phyloP scores from a whole-genome alignment of 1,140 invertebrate genomes.

The Plodia interpunctella region DNA sequence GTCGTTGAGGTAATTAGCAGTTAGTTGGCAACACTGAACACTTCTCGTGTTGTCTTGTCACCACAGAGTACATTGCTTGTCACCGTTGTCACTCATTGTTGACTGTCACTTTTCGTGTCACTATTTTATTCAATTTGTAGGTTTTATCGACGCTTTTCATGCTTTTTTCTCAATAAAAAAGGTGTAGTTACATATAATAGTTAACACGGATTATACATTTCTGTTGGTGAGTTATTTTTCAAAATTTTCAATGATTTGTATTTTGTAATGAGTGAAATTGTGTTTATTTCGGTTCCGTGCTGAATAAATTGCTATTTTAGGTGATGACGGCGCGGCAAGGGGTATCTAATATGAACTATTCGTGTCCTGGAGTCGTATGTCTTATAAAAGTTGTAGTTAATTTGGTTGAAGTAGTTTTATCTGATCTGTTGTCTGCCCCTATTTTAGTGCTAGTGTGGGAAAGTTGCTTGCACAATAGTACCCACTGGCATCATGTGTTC shows the following conservation, averaged over 20 bases:
- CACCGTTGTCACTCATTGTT: neutral
- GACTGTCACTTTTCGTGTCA: neutral
- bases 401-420: neutral
- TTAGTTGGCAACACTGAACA: no score
- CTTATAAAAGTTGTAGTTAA: neutral
- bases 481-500: neutral
- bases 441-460: neutral
- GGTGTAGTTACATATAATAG: neutral
- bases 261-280: constrained; percentile 9
- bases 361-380: neutral
- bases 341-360: constrained; percentile 12
- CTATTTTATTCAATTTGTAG: neutral
- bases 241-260: neutral
- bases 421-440: neutral
- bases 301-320: constrained; percentile 61
- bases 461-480: constrained; percentile 4
- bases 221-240: neutral
- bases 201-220: neutral
- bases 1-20: no score
- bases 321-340: constrained; percentile 41
- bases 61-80: neutral
- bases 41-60: no score
- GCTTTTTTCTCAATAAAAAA: neutral
- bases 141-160: neutral
- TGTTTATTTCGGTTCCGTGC: constrained; percentile 35